Evolutionary conservation across 2,888 invertebrate species (phyloP).

Genomic region (Eupithecia centaureata): DNA sequence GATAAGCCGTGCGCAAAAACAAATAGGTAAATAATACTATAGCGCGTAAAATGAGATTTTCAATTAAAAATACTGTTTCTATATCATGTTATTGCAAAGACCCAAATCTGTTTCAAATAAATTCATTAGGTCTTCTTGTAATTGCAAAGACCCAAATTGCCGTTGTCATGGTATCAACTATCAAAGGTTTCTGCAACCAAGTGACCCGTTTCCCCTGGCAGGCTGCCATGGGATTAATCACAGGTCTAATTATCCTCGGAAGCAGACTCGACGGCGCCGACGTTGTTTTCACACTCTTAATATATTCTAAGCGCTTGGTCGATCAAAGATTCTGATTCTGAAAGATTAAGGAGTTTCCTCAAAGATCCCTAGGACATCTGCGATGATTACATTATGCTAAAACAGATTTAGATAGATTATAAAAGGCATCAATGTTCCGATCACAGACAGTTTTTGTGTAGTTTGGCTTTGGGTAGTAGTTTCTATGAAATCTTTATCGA

Average conservation of each 20-base stretch:
- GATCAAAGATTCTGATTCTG: not conserved
- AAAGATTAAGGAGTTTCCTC: not conserved
- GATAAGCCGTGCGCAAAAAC: not conserved
- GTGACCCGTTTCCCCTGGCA: conserved; percentile 30
- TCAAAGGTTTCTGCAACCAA: conserved; percentile 20
- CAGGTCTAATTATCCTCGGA: conserved; percentile 23
- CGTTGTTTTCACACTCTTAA: conserved; percentile 7
- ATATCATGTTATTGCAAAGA: too few species aligned
- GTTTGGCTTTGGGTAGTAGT: not conserved
- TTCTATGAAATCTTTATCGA: not conserved
- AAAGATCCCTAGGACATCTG: not conserved
- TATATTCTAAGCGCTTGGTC: not conserved
- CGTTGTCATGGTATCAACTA: conserved; percentile 17
- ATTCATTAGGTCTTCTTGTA: not conserved
- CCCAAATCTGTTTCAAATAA: not conserved
- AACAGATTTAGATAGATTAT: too few species aligned
- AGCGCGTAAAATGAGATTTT: not conserved
- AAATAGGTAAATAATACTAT: too few species aligned
- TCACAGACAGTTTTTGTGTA: too few species aligned
- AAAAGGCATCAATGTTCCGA: too few species aligned
- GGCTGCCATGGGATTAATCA: conserved; percentile 20
- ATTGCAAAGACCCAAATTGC: not conserved
- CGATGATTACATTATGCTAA: not conserved
- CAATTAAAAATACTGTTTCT: not conserved
- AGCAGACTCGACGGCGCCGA: conserved; percentile 25